Evolutionary conservation across 1,140 invertebrate species (phyloP).

Genomic region (Drosophila arizonae): DNA sequence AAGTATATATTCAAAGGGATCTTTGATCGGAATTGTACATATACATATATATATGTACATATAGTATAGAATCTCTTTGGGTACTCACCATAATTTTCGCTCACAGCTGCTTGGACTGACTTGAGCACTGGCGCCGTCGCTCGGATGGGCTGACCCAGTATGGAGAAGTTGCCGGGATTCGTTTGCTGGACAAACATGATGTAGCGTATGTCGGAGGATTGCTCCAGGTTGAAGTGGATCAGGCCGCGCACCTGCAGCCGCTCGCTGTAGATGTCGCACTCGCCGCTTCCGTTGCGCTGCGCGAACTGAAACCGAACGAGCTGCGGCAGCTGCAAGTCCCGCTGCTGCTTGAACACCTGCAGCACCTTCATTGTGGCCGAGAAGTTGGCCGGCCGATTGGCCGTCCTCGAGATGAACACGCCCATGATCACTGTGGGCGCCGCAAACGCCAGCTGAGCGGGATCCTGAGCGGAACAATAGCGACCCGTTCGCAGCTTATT

Average conservation of each 20-base stretch:
- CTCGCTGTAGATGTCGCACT: constrained; percentile 81
- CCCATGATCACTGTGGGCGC: constrained; percentile 87
- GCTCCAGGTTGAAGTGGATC: constrained; percentile 85
- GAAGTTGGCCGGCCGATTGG: constrained; percentile 85
- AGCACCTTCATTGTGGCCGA: constrained; percentile 87
- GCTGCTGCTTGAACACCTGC: constrained; percentile 86
- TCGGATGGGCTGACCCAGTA: constrained; percentile 86
- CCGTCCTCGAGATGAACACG: constrained; percentile 86
- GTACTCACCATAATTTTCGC: constrained; percentile 86
- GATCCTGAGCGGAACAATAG: constrained; percentile 85
- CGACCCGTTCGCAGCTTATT: constrained; percentile 74
- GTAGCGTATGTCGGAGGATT: constrained; percentile 85
- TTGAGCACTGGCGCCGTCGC: constrained; percentile 84
- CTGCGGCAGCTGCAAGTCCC: constrained; percentile 83
- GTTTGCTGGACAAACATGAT: constrained; percentile 87
- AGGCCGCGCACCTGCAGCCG: constrained; percentile 79
- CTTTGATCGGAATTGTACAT: no score
- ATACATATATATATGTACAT: no score
- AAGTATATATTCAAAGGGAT: no score
- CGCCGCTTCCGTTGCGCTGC: constrained; percentile 71
- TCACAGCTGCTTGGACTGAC: constrained; percentile 84
- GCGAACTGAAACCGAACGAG: constrained; percentile 75
- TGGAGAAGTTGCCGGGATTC: constrained; percentile 87
- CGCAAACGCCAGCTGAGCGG: constrained; percentile 85
- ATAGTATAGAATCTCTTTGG: constrained; percentile 29